These are phyloP conservation scores for Charadrius vociferus DNA, from an alignment of 2,113 vertebrate genomes.

Conservation along the genomic window DNA sequence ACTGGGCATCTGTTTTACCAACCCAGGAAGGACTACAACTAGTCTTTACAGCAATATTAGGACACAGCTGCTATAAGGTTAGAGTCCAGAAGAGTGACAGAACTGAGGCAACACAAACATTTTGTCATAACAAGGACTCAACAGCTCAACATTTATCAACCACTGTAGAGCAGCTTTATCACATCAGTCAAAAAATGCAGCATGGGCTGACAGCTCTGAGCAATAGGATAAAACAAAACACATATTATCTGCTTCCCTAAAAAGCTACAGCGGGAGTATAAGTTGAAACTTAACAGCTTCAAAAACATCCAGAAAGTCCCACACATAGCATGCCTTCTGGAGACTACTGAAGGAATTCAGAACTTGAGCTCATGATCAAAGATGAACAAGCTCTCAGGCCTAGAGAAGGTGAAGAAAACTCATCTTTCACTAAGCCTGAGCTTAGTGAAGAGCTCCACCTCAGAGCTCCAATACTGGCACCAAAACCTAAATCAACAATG, in stretches of 20 bases:
- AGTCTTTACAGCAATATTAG: not conserved
- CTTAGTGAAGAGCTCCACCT: not conserved
- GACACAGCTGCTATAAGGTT: not conserved
- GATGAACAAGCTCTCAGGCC: not conserved
- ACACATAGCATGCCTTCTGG: not conserved
- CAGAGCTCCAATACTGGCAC: not conserved
- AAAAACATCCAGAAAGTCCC: not conserved
- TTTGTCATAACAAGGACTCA: not conserved
- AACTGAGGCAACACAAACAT: not conserved
- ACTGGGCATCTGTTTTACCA: not conserved
- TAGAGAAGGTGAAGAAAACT: not conserved
- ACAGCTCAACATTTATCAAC: not conserved
- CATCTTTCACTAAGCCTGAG: not conserved
- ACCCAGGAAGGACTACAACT: fast-evolving
- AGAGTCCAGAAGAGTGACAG: not conserved
- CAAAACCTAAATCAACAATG: not conserved
- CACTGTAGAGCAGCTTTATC: not conserved
- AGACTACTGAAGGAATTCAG: not conserved
- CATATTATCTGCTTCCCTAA: not conserved
- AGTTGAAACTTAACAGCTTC: not conserved
- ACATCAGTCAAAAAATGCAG: not conserved
- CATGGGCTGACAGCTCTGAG: not conserved
- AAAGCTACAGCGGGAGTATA: not conserved
- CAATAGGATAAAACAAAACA: not conserved
- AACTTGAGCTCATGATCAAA: not conserved